phyloP scores from a whole-genome alignment of 2,888 invertebrate species.

The Neoitamus cyanurus region DNA sequence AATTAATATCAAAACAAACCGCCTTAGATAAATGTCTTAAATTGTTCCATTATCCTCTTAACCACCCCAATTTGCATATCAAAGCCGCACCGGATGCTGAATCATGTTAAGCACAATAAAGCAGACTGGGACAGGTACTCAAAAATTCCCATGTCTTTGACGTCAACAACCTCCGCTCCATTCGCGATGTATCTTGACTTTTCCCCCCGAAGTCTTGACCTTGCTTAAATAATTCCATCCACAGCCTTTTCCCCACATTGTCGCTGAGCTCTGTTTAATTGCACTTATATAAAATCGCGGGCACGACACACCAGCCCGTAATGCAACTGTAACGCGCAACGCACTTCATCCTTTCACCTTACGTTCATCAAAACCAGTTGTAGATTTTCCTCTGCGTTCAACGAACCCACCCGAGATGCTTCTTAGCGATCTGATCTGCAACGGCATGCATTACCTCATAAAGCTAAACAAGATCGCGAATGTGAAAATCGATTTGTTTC shows the following conservation, averaged over 20 bases:
- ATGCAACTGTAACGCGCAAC: not conserved
- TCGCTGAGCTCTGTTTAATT: not conserved
- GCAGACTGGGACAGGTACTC: too few relatives aligned
- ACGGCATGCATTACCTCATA: not conserved
- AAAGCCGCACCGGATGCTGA: too few relatives aligned
- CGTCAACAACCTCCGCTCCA: not conserved
- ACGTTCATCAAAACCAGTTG: constrained; percentile 15
- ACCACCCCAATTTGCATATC: too few relatives aligned
- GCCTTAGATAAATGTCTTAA: too few relatives aligned
- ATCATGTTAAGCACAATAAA: too few relatives aligned
- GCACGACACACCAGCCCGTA: too few relatives aligned
- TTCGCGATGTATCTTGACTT: not conserved
- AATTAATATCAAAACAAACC: too few relatives aligned
- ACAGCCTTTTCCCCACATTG: not conserved
- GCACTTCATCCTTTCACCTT: constrained; percentile 4
- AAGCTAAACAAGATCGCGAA: not conserved
- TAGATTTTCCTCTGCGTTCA: not conserved
- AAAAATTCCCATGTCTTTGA: not conserved
- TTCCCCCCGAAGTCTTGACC: not conserved
- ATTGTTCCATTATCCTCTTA: too few relatives aligned
- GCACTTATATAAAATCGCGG: constrained; percentile 19
- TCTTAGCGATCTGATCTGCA: not conserved
- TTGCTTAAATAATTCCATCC: constrained; percentile 18
- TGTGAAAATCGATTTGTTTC: too few relatives aligned
- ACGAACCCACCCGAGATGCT: not conserved